Evolutionary conservation across 2,113 vertebrate genomes (phyloP), one percentile per base, ranked within the genome.

Genomic region (Catharus minimus): DNA sequence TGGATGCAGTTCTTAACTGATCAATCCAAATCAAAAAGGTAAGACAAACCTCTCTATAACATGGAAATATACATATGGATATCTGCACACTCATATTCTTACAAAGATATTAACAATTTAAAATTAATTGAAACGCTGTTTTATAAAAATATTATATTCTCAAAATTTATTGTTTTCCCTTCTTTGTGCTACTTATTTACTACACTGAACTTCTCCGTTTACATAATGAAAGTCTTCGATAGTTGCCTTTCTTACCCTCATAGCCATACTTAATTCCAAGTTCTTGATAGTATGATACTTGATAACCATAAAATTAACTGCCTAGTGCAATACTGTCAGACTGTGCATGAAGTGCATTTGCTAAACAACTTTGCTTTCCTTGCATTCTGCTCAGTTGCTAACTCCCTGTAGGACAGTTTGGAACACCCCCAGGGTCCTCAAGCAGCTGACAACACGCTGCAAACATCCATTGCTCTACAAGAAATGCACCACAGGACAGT

Each of bases 1-100:
- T 82, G 46, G 76, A 79, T 62, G 67, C 21, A 85, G 71, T 74
- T 80, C 86, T 92, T 82, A 92, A 87, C 13, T 73, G 82, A 82
- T 38, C 73, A 88, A 12, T 89, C 41, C 27, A 82, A 84, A 94
- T 55, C 13, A 81, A 57, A 86, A 57, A 66, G 20, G 46, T 62
- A 76, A 74, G n/a, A 74, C 18, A 74, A 84, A 52, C 9, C 36
- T 86, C 47, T 88, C 30, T 52, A 67, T 84, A 93, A 53, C 24
- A 44, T 58, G 14, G 22, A 88, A 74, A 56, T 71, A 43, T 7
- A 55, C 19, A 53, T 50, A 71, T 43, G 23, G 16, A n/a, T 53
- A 80, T 61, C 38, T 66, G 22, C 49, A 56, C 17, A 75, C 9
- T 65, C 71, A 58, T 65, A 84, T 74, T 91, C 41, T 19, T 82